Conservation (phyloP, 2,797 vertebrate species). For the Chromis chromis region DNA sequence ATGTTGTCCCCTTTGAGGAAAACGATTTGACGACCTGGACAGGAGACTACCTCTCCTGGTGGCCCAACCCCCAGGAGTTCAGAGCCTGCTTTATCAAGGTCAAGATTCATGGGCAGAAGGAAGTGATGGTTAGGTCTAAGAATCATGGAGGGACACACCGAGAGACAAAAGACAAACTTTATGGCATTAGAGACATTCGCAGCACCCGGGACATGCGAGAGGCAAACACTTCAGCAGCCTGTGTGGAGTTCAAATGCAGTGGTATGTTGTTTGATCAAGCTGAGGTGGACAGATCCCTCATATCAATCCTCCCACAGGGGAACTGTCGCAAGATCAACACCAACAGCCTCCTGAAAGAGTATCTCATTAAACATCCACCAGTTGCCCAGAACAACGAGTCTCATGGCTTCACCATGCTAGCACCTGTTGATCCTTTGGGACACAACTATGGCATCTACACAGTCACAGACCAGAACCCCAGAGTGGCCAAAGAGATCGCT, state of each 20-base stretch:
- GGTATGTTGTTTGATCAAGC: constrained; percentile 97
- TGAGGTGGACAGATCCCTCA: constrained; percentile 89
- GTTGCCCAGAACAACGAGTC: constrained; percentile 85
- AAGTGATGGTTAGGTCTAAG: constrained; percentile 93
- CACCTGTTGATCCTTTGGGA: constrained; percentile 93
- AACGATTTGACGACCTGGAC: constrained; percentile 93
- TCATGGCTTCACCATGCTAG: constrained; percentile 90
- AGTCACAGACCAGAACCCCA: constrained; percentile 96
- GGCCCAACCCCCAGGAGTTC: constrained; percentile 99
- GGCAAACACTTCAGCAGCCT: constrained; percentile 88
- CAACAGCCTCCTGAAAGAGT: constrained; percentile 91
- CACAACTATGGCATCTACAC: constrained; percentile 99
- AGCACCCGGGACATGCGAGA: constrained; percentile 89
- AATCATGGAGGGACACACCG: constrained; percentile 91
- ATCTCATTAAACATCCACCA: constrained; percentile 92
- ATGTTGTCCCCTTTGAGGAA: constrained; percentile 95
- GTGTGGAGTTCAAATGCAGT: constrained; percentile 96
- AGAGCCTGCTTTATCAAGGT: constrained; percentile 97
- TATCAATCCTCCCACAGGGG: constrained; percentile 90
- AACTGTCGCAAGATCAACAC: constrained; percentile 88
- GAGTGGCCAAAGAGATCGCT: constrained; percentile 96
- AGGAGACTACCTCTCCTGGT: constrained; percentile 94
- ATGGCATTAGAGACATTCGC: constrained; percentile 93
- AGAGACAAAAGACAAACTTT: constrained; percentile 89
- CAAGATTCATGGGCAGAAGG: constrained; percentile 90